Evolutionary conservation across 1,140 invertebrate genomes (phyloP).

Genomic region (Hyposmocoma kahamanoa): DNA sequence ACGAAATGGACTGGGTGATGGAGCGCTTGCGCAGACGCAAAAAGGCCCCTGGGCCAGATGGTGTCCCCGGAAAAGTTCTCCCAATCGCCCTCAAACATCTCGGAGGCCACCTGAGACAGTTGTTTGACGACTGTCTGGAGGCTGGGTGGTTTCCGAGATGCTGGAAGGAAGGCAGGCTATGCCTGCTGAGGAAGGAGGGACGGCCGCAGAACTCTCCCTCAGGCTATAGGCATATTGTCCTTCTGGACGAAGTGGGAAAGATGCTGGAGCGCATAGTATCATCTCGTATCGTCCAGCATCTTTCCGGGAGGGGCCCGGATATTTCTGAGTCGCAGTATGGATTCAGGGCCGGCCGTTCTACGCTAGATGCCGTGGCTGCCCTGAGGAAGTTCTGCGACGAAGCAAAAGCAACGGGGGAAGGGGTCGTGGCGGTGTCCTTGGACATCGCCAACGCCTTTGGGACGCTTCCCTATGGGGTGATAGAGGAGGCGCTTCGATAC

Average conservation of each 20-base stretch:
- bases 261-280: background rate
- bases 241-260: background rate
- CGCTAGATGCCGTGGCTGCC: conserved; percentile 40
- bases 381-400: conserved; percentile 35
- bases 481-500: no score
- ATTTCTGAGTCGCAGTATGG: background rate
- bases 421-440: conserved; percentile 19
- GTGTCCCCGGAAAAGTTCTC: background rate
- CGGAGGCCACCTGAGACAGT: background rate
- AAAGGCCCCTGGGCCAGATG: background rate
- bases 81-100: background rate
- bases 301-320: background rate
- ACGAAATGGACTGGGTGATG: background rate
- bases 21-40: background rate
- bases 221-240: no score
- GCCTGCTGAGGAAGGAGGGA: no score
- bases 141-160: background rate
- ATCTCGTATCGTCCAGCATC: background rate
- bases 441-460: background rate
- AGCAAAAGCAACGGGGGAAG: conserved; percentile 21
- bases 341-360: conserved; percentile 29
- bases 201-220: no score
- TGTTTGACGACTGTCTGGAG: background rate
- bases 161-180: background rate
- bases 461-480: no score